These are phyloP conservation scores for Corbicula japonica DNA, from an alignment of 2,888 invertebrate species.

Conservation along the genomic window DNA sequence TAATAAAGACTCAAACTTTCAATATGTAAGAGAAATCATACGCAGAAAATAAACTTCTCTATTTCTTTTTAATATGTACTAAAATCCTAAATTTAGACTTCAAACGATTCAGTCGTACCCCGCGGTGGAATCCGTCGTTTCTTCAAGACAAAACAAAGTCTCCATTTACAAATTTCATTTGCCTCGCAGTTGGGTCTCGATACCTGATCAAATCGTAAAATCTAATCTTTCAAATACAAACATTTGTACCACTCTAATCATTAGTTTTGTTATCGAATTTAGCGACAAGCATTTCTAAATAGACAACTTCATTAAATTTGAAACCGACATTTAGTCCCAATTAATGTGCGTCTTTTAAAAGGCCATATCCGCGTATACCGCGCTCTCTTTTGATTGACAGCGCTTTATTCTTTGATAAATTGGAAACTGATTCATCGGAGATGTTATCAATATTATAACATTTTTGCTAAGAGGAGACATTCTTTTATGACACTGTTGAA, in stretches of 20 bases:
- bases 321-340: slow-evolving; percentile 39
- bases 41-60: too few species aligned
- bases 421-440: slow-evolving; percentile 22
- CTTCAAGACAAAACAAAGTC: slow-evolving; percentile 12
- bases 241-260: slow-evolving; percentile 29
- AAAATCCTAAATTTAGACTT: too few species aligned
- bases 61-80: too few species aligned
- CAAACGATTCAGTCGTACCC: slow-evolving; percentile 4
- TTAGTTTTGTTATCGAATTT: slow-evolving; percentile 23
- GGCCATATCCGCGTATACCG: slow-evolving; percentile 9
- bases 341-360: slow-evolving; percentile 17
- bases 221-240: slow-evolving; percentile 37
- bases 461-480: neutral
- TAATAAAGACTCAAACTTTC: too few species aligned
- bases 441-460: slow-evolving; percentile 29
- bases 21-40: too few species aligned
- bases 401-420: slow-evolving; percentile 24
- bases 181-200: slow-evolving; percentile 32
- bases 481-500: slow-evolving; percentile 1
- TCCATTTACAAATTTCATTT: slow-evolving; percentile 40
- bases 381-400: slow-evolving; percentile 21
- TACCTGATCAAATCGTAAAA: slow-evolving; percentile 39
- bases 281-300: slow-evolving; percentile 14
- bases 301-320: slow-evolving; percentile 42
- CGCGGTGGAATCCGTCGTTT: slow-evolving; percentile 4